These are phyloP conservation scores for Forpus xanthops DNA, from an alignment of 2,797 vertebrate species.

Conservation along the genomic window DNA sequence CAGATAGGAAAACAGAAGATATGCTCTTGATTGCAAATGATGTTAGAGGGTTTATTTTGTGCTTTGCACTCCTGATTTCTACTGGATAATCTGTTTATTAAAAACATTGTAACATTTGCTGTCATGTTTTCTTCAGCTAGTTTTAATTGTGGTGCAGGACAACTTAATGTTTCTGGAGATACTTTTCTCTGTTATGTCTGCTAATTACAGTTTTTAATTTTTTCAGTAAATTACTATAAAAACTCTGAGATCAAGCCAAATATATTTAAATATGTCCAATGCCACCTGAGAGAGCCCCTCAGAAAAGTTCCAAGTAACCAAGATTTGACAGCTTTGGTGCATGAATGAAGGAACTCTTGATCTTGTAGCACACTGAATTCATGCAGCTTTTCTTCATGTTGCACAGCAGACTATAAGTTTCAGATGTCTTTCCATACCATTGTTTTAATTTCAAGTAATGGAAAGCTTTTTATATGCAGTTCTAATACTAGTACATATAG, in stretches of 20 bases:
- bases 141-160: not conserved
- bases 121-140: not conserved
- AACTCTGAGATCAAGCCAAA: not conserved
- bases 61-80: not conserved
- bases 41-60: not conserved
- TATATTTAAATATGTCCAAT: not conserved
- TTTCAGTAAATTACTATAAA: not conserved
- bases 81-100: not conserved
- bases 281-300: not conserved
- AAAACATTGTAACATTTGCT: not conserved
- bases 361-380: not conserved
- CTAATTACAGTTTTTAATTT: not conserved
- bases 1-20: not conserved
- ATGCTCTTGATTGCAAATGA: not conserved
- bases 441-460: slow-evolving; percentile 10
- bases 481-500: slow-evolving; percentile 20
- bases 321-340: not conserved
- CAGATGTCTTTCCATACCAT: not conserved
- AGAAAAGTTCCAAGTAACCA: not conserved
- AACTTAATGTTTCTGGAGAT: not conserved
- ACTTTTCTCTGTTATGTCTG: not conserved
- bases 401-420: not conserved
- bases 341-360: not conserved
- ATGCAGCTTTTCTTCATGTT: not conserved
- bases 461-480: not conserved